Percentiles rank a stretch among this genome's conserved stretches.
These are phyloP conservation scores for Stichodactyla helianthus DNA, from an alignment of 64 coral and sea anemone species.

Conservation along the genomic window DNA sequence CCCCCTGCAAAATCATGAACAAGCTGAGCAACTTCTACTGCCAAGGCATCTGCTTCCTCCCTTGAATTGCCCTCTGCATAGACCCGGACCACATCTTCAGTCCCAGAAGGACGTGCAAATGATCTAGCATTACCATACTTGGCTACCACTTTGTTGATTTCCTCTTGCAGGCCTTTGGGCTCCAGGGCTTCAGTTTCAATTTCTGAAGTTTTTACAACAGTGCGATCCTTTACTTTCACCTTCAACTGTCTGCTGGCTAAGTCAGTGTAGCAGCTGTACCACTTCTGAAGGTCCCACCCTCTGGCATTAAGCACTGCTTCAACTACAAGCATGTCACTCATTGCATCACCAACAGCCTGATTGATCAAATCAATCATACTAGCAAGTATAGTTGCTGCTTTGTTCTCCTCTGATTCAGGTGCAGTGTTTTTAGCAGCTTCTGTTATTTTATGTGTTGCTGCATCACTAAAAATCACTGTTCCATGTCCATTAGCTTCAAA, in stretches of 20 bases:
- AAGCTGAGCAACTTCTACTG: constrained; percentile 63
- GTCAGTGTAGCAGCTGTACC: constrained; percentile 72
- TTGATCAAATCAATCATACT: constrained; percentile 82
- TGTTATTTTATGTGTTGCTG: constrained; percentile 53
- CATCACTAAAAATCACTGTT: constrained; percentile 75
- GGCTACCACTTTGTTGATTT: constrained; percentile 63
- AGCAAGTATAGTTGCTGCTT: constrained; percentile 62
- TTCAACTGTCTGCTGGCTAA: constrained; percentile 82
- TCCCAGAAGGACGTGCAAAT: constrained; percentile 93
- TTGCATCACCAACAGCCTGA: constrained; percentile 90
- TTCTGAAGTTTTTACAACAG: constrained; percentile 77
- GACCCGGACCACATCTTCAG: constrained; percentile 95
- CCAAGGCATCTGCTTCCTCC: constrained; percentile 75
- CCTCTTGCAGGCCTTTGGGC: constrained; percentile 74
- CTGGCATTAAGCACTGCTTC: constrained; percentile 81
- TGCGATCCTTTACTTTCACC: constrained; percentile 84
- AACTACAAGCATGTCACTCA: constrained; percentile 89
- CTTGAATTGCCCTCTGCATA: constrained; percentile 86
- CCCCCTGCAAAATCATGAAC: constrained; percentile 93
- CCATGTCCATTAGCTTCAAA: constrained; percentile 99
- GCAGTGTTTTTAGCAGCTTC: constrained; percentile 29
- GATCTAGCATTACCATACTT: constrained; percentile 73
- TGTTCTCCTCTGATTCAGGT: constrained; percentile 37
- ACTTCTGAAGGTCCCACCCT: constrained; percentile 68
- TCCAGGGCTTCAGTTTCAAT: constrained; percentile 69